Percentiles rank a stretch among this genome's conserved stretches.
Conservation (phyloP, 2,888 invertebrate genomes). For the Amphipyra tragopoginis region DNA sequence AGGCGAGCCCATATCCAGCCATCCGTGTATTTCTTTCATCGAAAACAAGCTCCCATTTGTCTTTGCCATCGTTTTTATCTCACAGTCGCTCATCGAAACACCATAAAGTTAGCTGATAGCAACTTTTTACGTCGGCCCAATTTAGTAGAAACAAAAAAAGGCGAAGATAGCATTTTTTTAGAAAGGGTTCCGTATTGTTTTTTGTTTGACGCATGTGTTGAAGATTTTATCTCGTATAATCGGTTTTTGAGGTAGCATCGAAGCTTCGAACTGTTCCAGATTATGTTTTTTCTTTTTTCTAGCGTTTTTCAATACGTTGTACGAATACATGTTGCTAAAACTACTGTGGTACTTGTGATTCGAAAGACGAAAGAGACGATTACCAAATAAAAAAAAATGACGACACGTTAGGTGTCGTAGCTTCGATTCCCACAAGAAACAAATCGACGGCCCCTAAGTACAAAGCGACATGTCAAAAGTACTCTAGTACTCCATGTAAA, state of each 20-base stretch:
- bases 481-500: too few relatives aligned
- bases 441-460: too few relatives aligned
- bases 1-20: constrained; percentile 29
- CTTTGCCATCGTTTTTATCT: constrained; percentile 63
- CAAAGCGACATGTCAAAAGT: too few relatives aligned
- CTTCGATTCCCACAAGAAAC: too few relatives aligned
- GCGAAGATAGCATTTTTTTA: constrained; percentile 27
- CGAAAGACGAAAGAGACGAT: too few relatives aligned
- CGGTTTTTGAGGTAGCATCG: not conserved
- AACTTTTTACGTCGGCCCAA: constrained; percentile 64
- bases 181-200: constrained; percentile 33
- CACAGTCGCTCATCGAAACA: constrained; percentile 58
- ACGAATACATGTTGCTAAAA: too few relatives aligned
- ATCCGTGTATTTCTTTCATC: constrained; percentile 46
- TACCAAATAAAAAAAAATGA: too few relatives aligned
- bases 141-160: constrained; percentile 63
- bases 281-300: too few relatives aligned
- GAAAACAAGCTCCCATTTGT: constrained; percentile 58
- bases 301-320: too few relatives aligned
- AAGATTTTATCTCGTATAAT: not conserved
- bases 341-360: too few relatives aligned
- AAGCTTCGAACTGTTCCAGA: too few relatives aligned
- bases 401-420: too few relatives aligned
- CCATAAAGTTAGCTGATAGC: constrained; percentile 62
- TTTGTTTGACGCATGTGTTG: constrained; percentile 9